Evolutionary conservation across 2,797 vertebrate species (phyloP).

Genomic region (Molothrus aeneus): DNA sequence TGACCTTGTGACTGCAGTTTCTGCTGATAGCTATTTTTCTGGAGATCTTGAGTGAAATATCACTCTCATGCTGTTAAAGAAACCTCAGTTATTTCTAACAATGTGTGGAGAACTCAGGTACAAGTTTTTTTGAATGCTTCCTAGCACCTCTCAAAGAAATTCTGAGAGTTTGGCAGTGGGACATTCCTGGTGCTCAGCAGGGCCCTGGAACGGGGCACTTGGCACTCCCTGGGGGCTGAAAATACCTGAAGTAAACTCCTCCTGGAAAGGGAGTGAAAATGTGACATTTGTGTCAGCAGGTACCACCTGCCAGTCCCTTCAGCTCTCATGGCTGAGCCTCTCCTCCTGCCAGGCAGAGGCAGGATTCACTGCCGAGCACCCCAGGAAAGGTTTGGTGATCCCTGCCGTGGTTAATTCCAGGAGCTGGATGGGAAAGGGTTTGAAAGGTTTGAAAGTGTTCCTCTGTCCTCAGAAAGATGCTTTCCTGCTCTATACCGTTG

Average conservation of each 20-base stretch:
- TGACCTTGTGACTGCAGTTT: background rate
- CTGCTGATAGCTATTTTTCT: background rate
- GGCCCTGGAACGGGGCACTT: background rate
- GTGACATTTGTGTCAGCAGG: rapidly evolving
- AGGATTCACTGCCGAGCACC: rapidly evolving
- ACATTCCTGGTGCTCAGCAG: background rate
- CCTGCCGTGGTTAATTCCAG: background rate
- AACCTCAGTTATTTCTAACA: background rate
- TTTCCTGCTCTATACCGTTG: background rate
- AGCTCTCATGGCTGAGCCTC: background rate
- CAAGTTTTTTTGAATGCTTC: background rate
- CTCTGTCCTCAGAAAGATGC: background rate
- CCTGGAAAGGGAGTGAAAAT: background rate
- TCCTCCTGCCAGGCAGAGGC: background rate
- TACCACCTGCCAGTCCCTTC: background rate
- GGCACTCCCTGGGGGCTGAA: background rate
- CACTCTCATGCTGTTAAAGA: background rate
- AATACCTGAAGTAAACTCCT: background rate
- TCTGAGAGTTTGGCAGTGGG: background rate
- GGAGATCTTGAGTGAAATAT: background rate
- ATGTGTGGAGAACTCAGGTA: background rate
- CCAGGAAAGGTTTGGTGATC: background rate
- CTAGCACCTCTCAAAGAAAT: background rate
- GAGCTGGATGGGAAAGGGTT: background rate
- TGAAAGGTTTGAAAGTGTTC: background rate